phyloP scores from a whole-genome alignment of 2,888 invertebrate genomes.

The Cheilosia soror region DNA sequence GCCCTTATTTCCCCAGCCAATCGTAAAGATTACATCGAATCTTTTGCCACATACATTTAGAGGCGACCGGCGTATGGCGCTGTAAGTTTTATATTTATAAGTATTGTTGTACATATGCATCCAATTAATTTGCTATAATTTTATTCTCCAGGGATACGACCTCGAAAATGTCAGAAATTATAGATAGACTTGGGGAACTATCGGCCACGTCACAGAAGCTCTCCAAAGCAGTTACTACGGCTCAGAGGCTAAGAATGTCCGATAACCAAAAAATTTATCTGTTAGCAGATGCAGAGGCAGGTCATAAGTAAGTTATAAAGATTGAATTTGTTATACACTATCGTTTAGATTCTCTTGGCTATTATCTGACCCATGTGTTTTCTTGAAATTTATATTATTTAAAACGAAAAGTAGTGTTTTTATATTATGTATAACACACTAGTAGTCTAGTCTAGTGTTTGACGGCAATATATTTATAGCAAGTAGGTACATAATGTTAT shows the following conservation, averaged over 20 bases:
- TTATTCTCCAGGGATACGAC: constrained; percentile 84
- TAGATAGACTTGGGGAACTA: constrained; percentile 89
- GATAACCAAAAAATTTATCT: constrained; percentile 83
- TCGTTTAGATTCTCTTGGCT: background rate
- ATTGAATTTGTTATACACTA: background rate
- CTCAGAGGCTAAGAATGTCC: constrained; percentile 87
- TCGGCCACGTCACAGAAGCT: constrained; percentile 91
- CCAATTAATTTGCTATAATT: background rate
- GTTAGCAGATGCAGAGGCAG: constrained; percentile 82
- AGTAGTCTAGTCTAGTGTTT: too few species aligned
- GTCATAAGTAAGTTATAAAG: constrained; percentile 85
- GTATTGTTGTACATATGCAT: background rate
- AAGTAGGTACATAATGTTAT: too few species aligned
- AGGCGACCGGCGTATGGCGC: constrained; percentile 84
- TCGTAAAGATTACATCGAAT: constrained; percentile 84
- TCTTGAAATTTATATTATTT: too few species aligned
- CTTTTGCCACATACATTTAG: constrained; percentile 85
- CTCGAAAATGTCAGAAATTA: constrained; percentile 86
- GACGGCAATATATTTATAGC: too few species aligned
- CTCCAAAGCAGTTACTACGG: constrained; percentile 89
- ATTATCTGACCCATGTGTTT: too few species aligned
- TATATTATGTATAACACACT: too few species aligned
- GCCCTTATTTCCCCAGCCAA: constrained; percentile 84
- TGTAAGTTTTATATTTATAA: constrained; percentile 81
- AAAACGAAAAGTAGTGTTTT: too few species aligned